Evolutionary conservation across 2,888 invertebrate species (phyloP).

Genomic region (Himalopsyche japonica): DNA sequence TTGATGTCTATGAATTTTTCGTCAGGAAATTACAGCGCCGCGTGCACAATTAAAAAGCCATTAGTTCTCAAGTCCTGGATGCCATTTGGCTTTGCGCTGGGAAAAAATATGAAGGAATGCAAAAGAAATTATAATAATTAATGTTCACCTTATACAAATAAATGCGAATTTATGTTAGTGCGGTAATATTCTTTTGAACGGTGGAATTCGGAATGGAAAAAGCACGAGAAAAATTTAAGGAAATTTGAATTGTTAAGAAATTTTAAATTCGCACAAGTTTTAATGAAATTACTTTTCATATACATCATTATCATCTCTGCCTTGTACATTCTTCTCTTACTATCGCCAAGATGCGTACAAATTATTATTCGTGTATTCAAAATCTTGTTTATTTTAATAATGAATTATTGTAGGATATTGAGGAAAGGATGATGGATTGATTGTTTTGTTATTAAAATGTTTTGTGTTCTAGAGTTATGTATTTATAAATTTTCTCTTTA

Average conservation of each 20-base stretch:
- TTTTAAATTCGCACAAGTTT: not conserved
- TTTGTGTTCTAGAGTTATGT: too few relatives aligned
- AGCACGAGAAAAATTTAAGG: not conserved
- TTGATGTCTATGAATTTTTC: not conserved
- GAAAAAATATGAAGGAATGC: slow-evolving; percentile 12
- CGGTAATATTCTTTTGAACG: not conserved
- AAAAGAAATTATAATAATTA: slow-evolving; percentile 7
- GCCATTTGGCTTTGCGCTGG: not conserved
- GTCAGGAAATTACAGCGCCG: slow-evolving; percentile 8
- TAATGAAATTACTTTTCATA: not conserved
- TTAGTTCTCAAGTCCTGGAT: not conserved
- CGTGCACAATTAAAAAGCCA: slow-evolving; percentile 10
- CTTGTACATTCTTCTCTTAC: too few relatives aligned
- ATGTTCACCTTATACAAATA: not conserved
- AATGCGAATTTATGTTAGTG: not conserved
- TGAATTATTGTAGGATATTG: too few relatives aligned
- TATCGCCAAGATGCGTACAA: too few relatives aligned
- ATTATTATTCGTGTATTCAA: too few relatives aligned
- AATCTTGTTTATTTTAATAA: too few relatives aligned
- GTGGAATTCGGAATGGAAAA: not conserved
- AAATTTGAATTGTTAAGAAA: not conserved
- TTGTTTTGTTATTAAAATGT: too few relatives aligned
- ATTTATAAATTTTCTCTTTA: too few relatives aligned
- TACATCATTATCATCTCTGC: not conserved
- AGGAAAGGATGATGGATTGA: too few relatives aligned